phyloP scores from a whole-genome alignment of 2,888 invertebrate genomes.

The Pseudococcus longispinus region DNA sequence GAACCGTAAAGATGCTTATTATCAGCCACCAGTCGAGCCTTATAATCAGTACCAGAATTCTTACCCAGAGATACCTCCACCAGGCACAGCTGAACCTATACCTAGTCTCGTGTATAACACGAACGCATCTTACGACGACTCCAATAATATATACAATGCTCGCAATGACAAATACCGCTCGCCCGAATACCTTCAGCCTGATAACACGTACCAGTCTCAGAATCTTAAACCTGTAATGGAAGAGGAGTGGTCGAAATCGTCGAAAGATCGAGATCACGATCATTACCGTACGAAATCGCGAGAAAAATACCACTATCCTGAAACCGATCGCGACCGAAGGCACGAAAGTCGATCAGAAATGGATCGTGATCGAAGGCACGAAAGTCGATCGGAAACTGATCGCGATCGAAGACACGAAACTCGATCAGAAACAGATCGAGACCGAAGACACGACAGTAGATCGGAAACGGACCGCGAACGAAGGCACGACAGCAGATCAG shows the following conservation, averaged over 20 bases:
- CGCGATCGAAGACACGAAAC: neutral
- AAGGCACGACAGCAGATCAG: neutral
- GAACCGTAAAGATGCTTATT: neutral
- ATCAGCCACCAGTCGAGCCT: neutral
- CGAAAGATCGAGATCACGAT: constrained; percentile 1
- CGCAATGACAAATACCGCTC: neutral
- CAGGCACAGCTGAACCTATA: constrained; percentile 27
- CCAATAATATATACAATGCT: neutral
- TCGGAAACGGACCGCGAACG: neutral
- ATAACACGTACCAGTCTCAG: neutral
- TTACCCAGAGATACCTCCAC: constrained; percentile 40
- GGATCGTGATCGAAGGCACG: neutral
- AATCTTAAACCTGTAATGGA: neutral
- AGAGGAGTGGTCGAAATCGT: neutral
- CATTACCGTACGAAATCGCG: constrained; percentile 22
- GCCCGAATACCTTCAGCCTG: neutral
- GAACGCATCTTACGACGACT: neutral
- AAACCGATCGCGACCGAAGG: neutral
- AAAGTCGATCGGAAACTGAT: neutral
- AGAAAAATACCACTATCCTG: constrained; percentile 25
- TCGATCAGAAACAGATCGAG: neutral
- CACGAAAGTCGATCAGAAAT: neutral
- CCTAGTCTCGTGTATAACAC: neutral
- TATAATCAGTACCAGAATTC: neutral
- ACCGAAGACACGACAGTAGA: neutral